These are phyloP conservation scores for Crax fasciolata DNA, from an alignment of 2,797 vertebrate species.

Conservation along the genomic window DNA sequence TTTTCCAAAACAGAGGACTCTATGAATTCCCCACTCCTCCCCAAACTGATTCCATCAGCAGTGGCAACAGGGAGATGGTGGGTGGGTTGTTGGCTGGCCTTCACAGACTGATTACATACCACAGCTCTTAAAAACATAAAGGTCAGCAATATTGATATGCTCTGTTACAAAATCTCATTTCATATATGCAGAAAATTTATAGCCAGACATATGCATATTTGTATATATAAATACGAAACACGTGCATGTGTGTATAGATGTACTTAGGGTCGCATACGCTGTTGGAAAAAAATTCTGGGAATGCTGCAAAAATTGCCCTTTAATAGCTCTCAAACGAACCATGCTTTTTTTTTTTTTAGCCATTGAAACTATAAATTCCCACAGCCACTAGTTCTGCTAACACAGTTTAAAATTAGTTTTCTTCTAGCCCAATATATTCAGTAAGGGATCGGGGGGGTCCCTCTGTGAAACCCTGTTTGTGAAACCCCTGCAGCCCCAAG, in stretches of 20 bases:
- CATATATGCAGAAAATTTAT: background rate
- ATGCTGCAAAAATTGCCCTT: background rate
- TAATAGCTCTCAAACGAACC: background rate
- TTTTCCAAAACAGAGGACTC: background rate
- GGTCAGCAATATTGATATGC: background rate
- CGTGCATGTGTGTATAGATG: fast-evolving
- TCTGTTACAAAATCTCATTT: fast-evolving
- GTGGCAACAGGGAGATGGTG: background rate
- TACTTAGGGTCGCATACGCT: background rate
- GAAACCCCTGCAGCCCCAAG: background rate
- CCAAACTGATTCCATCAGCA: fast-evolving
- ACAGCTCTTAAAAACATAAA: background rate
- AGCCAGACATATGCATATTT: background rate
- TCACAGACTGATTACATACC: background rate
- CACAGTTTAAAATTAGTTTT: background rate
- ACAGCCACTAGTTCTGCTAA: background rate
- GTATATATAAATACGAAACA: background rate
- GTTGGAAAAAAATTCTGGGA: background rate
- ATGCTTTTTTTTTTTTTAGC: background rate
- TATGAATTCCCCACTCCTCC: background rate
- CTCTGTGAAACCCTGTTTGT: background rate
- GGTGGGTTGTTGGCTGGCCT: background rate
- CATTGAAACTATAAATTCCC: fast-evolving
- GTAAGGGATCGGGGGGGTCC: fast-evolving
- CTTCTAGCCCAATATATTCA: background rate